phyloP scores from a whole-genome alignment of 92 coral and sea anemone genomes.

The Palythoa heliodiscus region DNA sequence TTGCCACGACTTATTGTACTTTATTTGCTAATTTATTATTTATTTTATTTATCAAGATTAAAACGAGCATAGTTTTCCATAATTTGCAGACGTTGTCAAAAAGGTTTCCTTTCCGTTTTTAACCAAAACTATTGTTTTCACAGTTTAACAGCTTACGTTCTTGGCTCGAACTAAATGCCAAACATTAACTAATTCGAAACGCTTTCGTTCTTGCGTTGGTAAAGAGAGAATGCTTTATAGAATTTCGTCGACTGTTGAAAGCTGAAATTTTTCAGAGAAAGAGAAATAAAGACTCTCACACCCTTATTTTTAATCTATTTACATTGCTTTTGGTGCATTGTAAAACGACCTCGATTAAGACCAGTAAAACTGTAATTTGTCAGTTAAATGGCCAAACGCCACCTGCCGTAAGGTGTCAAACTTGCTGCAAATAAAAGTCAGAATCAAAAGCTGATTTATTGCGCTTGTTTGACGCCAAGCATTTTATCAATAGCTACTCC shows the following conservation, averaged over 20 bases:
- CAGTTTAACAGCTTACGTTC: too few species aligned
- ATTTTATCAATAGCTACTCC: slow-evolving; percentile 33
- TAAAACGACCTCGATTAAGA: slow-evolving; percentile 22
- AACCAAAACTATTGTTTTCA: too few species aligned
- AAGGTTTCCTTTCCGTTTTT: too few species aligned
- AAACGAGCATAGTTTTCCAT: too few species aligned
- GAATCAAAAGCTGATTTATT: slow-evolving; percentile 2
- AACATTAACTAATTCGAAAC: too few species aligned
- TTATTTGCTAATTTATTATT: too few species aligned
- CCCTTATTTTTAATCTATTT: not conserved
- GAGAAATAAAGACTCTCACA: not conserved
- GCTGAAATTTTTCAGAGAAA: not conserved
- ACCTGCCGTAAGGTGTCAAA: slow-evolving; percentile 38
- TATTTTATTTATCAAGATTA: too few species aligned
- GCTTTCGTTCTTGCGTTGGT: too few species aligned
- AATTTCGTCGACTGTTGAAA: not conserved
- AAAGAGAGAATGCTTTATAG: not conserved
- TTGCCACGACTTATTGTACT: too few species aligned
- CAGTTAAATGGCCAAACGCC: not conserved
- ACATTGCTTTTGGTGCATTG: not conserved
- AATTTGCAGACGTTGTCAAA: too few species aligned
- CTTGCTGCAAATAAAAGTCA: not conserved
- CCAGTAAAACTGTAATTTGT: slow-evolving; percentile 13
- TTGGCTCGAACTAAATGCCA: too few species aligned
- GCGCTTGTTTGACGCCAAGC: slow-evolving; percentile 17